Percentiles rank a stretch among this genome's conserved stretches.
Evolutionary conservation across 2,888 invertebrate genomes (phyloP).

Genomic region (Opisthograptis luteolata): DNA sequence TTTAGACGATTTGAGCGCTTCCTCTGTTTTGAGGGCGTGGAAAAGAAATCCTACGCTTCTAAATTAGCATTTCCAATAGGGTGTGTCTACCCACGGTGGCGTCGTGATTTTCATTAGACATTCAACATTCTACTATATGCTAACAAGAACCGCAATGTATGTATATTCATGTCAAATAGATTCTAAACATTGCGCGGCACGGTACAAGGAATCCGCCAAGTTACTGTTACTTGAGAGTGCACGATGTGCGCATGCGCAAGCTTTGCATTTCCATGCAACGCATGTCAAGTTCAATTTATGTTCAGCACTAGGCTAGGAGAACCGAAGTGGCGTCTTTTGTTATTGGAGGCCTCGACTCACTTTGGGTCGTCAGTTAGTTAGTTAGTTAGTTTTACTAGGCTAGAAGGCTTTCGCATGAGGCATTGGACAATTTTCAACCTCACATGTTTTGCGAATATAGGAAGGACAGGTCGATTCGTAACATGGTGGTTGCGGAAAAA

Average conservation of each 20-base stretch:
- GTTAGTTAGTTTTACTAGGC: too few species aligned
- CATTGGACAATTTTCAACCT: too few species aligned
- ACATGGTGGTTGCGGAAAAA: too few species aligned
- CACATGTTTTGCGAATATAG: too few species aligned
- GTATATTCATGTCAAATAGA: slow-evolving; percentile 32
- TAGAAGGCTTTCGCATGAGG: too few species aligned
- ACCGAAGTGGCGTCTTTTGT: too few species aligned
- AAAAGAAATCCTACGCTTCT: too few species aligned
- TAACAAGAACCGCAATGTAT: slow-evolving; percentile 12
- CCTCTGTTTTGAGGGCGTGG: too few species aligned
- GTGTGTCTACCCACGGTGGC: neutral
- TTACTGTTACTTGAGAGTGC: slow-evolving; percentile 29
- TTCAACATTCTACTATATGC: neutral
- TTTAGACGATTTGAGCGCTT: too few species aligned
- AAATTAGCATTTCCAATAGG: neutral
- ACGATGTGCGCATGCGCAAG: slow-evolving; percentile 16
- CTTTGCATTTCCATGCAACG: slow-evolving; percentile 15
- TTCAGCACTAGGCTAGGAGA: neutral
- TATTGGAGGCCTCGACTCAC: too few species aligned
- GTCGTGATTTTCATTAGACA: neutral
- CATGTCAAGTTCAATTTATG: neutral
- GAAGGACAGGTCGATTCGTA: too few species aligned
- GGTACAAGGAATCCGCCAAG: slow-evolving; percentile 23
- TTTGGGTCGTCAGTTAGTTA: too few species aligned
- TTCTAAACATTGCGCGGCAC: slow-evolving; percentile 22